A percentile compares a stretch with the other conserved stretches of the same genome.
These are phyloP conservation scores for Rhineura floridana DNA, from an alignment of 2,113 vertebrate species.

Conservation along the genomic window DNA sequence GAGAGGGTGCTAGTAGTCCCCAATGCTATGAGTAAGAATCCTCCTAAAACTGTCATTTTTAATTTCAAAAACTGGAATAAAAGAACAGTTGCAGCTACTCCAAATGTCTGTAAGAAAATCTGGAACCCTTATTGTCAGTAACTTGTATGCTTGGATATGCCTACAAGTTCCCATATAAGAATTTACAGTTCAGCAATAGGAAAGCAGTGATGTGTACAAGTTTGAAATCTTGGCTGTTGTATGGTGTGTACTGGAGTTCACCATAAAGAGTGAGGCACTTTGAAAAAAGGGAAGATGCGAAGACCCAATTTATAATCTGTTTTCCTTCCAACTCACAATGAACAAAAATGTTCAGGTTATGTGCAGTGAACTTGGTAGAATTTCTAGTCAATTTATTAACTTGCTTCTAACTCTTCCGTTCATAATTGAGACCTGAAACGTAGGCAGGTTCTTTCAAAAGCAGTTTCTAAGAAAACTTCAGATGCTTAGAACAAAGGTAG, in stretches of 20 bases:
- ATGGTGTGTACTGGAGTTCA: constrained; percentile 1
- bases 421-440: not conserved
- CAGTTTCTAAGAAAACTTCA: not conserved
- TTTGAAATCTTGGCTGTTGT: not conserved
- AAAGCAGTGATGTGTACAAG: constrained; percentile 34
- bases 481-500: not conserved
- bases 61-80: no score
- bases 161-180: no score
- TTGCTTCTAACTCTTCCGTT: not conserved
- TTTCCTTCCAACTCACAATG: not conserved
- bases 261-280: not conserved
- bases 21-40: not conserved
- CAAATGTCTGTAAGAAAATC: no score
- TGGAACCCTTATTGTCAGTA: no score
- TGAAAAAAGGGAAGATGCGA: constrained; percentile 14
- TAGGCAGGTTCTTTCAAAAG: not conserved
- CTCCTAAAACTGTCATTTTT: not conserved
- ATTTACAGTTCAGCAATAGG: constrained; percentile 22
- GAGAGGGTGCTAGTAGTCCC: no score
- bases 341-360: not conserved
- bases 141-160: no score
- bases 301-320: not conserved
- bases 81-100: no score
- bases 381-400: not conserved
- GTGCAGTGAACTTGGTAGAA: no score